Percentiles rank a stretch among this genome's conserved stretches.
phyloP scores from a whole-genome alignment of 2,113 vertebrate genomes.

The Clarias macrocephalus region DNA sequence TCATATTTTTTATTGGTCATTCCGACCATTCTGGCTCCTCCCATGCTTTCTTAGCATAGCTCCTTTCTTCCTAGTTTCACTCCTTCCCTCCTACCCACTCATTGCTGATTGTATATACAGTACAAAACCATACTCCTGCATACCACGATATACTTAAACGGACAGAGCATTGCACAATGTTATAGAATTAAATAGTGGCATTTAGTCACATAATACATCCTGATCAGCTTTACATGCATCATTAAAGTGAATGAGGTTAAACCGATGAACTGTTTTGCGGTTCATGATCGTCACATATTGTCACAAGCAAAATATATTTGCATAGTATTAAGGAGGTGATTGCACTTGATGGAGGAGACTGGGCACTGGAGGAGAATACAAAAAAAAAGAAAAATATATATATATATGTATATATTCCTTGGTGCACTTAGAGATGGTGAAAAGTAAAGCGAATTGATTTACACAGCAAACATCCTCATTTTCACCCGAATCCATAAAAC shows the following conservation, averaged over 20 bases:
- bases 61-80: neutral
- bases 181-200: neutral
- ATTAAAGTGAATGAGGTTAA: neutral
- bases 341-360: neutral
- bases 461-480: neutral
- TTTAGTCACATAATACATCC: neutral
- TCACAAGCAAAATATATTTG: constrained; percentile 6
- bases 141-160: neutral
- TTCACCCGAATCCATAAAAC: neutral
- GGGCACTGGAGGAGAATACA: neutral
- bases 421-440: neutral
- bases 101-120: neutral
- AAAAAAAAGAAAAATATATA: neutral
- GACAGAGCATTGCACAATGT: neutral
- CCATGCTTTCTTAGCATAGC: neutral
- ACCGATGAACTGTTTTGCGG: neutral
- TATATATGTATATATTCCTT: neutral
- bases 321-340: neutral
- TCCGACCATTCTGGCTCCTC: neutral
- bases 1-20: too few species aligned
- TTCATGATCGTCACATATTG: neutral
- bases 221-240: neutral
- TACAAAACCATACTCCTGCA: neutral
- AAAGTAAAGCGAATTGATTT: neutral
- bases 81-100: neutral